Conservation (phyloP, 2,888 invertebrate species). For the Apotomis capreana region DNA sequence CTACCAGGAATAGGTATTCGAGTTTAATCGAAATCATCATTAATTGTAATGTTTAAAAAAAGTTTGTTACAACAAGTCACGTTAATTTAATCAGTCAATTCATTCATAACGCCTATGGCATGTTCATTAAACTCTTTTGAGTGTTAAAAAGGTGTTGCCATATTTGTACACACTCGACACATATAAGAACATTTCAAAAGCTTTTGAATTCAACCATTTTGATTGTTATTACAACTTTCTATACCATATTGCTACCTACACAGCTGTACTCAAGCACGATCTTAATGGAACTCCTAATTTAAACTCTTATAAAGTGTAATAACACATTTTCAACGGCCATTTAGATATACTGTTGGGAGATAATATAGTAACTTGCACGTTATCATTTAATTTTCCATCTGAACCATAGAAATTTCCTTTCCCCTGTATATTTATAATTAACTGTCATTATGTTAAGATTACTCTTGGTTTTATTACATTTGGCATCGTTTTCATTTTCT, state of each 20-base stretch:
- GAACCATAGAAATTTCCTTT: conserved; percentile 14
- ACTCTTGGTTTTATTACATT: conserved; percentile 30
- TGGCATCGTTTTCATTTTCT: conserved; percentile 25
- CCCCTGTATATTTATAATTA: conserved; percentile 28
- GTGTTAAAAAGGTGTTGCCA: background rate
- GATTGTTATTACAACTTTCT: conserved; percentile 33
- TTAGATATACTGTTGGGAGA: conserved; percentile 9
- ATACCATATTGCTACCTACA: background rate
- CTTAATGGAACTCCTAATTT: conserved; percentile 17
- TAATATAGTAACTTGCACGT: conserved; percentile 5
- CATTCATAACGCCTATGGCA: background rate
- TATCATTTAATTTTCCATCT: conserved; percentile 23
- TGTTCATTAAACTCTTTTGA: conserved; percentile 1
- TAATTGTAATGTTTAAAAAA: too few species aligned
- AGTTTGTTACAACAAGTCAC: too few species aligned
- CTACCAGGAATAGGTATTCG: too few species aligned
- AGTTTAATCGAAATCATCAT: too few species aligned
- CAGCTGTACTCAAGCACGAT: conserved; percentile 10
- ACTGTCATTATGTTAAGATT: conserved; percentile 20
- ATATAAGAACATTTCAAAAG: conserved; percentile 3
- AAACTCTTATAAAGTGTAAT: conserved; percentile 9
- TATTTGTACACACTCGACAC: conserved; percentile 3
- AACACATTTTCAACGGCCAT: conserved; percentile 11
- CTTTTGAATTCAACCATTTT: conserved; percentile 9
- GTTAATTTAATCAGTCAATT: background rate